Evolutionary conservation across 1,140 invertebrate species (phyloP), one percentile per base, ranked within the genome.

Genomic region (Pseudachorutes palmiensis): DNA sequence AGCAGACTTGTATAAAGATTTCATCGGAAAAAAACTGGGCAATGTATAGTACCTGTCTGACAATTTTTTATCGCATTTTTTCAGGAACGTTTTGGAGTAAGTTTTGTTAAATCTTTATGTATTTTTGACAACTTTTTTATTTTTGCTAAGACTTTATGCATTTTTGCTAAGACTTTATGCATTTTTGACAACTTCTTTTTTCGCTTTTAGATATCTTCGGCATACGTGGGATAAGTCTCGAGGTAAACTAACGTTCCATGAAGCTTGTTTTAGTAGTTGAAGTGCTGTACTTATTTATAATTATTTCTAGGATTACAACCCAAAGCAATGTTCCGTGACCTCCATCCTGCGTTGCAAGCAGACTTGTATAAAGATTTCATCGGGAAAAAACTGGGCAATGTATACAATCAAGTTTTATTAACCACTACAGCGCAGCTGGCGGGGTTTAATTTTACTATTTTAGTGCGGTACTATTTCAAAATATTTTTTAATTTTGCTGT

Each of bases 311-410:
- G 59, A 26, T 31, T 67, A 3, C 59, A 67, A 22, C 66, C 66
- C 19, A 31, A 48, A 22, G 28, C 48, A 9, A 26, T 67, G 2
- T 67, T 67, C 55, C 30, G 19, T 19, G 66, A 67, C 19, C n/a
- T 67, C 2, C 66, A 67, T 33, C 45, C 66, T 2, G 41, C 59
- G 1, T 29, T 67, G 16, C 58, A 62, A 28, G 61, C 59, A 2
- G 66, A 67, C 22, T 26, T 67, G 36, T 67, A 36, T 55, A 1
- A 32, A 30, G 28, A 62, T 14, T 36, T 67, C 5, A 60, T 67
- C 14, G 66, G 60, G 36, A 30, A 66, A 2, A 2, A 61, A 29
- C 29, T 66, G 30, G n/a, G 5, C 2, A 59, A 41, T 41, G 36
- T 41, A n/a, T n/a, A n/a, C n/a, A n/a, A n/a, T n/a, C n/a, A n/a